A percentile compares a stretch with the other conserved stretches of the same genome.
These are phyloP conservation scores for Dicaeum eximium DNA, from an alignment of 2,113 vertebrate species.

Conservation along the genomic window DNA sequence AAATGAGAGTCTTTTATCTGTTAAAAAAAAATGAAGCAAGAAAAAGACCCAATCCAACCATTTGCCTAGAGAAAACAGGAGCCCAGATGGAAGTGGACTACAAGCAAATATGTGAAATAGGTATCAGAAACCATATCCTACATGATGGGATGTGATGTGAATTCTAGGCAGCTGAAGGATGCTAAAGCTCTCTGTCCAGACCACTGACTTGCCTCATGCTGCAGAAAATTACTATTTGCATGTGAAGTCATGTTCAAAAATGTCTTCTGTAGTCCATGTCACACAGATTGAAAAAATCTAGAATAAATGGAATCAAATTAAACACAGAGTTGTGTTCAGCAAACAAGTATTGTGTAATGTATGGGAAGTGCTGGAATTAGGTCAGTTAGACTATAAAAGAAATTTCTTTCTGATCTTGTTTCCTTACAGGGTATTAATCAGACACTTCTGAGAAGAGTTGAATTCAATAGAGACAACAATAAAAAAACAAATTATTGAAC, in stretches of 20 bases:
- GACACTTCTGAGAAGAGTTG: background rate
- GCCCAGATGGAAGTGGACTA: background rate
- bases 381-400: constrained; percentile 20
- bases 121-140: background rate
- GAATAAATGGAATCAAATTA: background rate
- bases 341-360: background rate
- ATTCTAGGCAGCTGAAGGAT: background rate
- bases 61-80: background rate
- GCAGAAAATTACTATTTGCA: background rate
- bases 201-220: background rate
- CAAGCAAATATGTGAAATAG: background rate
- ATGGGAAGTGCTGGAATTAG: constrained; percentile 20
- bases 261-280: background rate
- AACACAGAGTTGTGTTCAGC: background rate
- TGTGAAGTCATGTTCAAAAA: background rate
- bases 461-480: background rate
- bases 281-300: background rate
- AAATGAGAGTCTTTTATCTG: background rate
- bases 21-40: background rate
- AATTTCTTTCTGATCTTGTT: background rate
- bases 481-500: background rate
- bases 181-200: background rate
- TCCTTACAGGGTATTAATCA: background rate
- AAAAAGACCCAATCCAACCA: background rate
- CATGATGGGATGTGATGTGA: background rate